Percentiles rank a stretch among this genome's conserved stretches.
Conservation (phyloP, 2,888 invertebrate genomes). For the Cryptus viduatorius region DNA sequence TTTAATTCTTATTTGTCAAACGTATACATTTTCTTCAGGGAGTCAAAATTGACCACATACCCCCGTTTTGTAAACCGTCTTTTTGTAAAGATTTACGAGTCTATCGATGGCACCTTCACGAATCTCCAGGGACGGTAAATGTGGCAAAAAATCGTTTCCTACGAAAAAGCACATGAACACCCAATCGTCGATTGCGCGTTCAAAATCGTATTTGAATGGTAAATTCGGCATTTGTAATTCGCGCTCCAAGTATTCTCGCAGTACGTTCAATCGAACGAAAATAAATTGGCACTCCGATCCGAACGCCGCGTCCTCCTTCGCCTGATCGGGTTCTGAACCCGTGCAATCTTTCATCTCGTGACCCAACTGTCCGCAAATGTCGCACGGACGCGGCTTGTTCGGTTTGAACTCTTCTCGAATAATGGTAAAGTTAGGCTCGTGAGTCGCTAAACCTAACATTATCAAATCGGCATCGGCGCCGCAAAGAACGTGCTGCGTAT, state of each 20-base stretch:
- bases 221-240: conserved; percentile 96
- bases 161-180: conserved; percentile 99
- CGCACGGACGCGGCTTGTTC: conserved; percentile 97
- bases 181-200: conserved; percentile 99
- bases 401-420: conserved; percentile 99
- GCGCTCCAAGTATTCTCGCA: conserved; percentile 96
- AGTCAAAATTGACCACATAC: conserved; percentile 84
- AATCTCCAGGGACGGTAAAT: conserved; percentile 98
- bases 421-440: conserved; percentile 99
- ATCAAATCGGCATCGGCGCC: conserved; percentile 99
- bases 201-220: conserved; percentile 97
- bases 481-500: conserved; percentile 98
- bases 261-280: conserved; percentile 96
- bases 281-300: conserved; percentile 94
- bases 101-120: conserved; percentile 98
- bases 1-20: background rate
- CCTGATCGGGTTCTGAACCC: conserved; percentile 89
- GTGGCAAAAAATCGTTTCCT: conserved; percentile 99
- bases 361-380: conserved; percentile 95
- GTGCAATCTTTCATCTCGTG: conserved; percentile 98
- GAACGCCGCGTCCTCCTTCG: conserved; percentile 88
- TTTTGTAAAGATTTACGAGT: conserved; percentile 96
- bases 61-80: conserved; percentile 96
- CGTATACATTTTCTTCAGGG: background rate
- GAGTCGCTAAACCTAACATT: conserved; percentile 99